Base-by-base conservation (phyloP, 1,140 invertebrate genomes). In the Potamilus streckersoni region DNA sequence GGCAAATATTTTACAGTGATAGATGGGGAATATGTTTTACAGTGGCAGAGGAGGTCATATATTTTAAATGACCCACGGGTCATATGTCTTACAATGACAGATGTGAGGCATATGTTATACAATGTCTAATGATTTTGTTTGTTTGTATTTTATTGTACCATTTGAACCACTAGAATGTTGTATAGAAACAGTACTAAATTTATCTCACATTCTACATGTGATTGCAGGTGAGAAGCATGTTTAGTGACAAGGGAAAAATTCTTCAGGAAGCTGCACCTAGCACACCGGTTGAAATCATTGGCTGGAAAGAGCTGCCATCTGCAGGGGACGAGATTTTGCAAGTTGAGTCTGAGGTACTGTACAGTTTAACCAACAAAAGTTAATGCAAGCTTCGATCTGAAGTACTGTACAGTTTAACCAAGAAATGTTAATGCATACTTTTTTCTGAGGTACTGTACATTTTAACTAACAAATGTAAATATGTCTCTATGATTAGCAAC, bases 241-340 rank as follows among this genome's bases (percentile, higher is more conserved):
- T 94, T 84, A 93, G 97, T 89, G 94, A 97, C 77, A 91, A 93
- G 76, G 95, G 95, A 0, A 88, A 92, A 49, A 82, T 91, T 0
- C 69, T 99, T 11, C 86, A 91, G 12, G 87, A 93, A 84, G 96
- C 95, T 0, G 89, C 91, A 16, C 96, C 97, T 0, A 93, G 95
- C 0, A 94, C 93, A 12, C 95, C 97, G 1, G 95, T 95, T 11
- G 94, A 97, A 89, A 93, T 99, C 49, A 92, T 96, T 61, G 90
- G 90, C 20, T 87, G 85, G 87, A 88, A 84, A 73, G 84, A 84
- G 31, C 87, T 98, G 74, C 98, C 98, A 0, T 85, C 92, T 19
- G 95, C 96, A 64, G 98, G 98, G 0, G 96, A 98, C 82, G 90
- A 93, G 74, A 93, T 98, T 62, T 86, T 97, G 13, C 93, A 98